Evolutionary conservation across 1,140 invertebrate genomes (phyloP).

Genomic region (Muscidifurax raptorellus): DNA sequence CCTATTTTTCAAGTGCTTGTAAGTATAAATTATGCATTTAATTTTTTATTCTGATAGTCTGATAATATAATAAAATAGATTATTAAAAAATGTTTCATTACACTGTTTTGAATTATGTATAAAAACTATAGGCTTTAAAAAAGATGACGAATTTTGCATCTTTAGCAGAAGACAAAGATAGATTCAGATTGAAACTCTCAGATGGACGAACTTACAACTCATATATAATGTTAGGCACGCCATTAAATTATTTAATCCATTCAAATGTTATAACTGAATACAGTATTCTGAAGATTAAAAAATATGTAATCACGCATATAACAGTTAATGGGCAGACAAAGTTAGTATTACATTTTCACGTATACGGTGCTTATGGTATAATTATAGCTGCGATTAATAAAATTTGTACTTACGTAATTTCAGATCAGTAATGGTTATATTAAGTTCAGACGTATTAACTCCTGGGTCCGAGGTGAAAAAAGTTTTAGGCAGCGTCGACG

Average conservation of each 20-base stretch:
- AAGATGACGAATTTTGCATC: background rate
- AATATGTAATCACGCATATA: background rate
- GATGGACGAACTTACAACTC: constrained; percentile 4
- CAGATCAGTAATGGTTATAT: background rate
- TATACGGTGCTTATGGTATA: background rate
- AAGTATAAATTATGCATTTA: background rate
- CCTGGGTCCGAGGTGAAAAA: background rate
- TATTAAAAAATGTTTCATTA: background rate
- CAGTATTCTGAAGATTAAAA: background rate
- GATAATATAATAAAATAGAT: background rate
- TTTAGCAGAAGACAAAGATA: background rate
- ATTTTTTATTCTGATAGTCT: too few species aligned
- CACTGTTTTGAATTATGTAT: too few species aligned
- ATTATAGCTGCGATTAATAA: background rate
- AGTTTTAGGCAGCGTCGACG: background rate
- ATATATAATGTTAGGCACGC: background rate
- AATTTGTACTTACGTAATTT: background rate
- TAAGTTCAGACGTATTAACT: background rate
- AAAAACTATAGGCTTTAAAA: background rate
- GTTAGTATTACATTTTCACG: background rate
- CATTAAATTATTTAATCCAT: background rate
- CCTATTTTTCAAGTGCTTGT: background rate
- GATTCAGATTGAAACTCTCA: background rate
- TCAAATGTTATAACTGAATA: background rate
- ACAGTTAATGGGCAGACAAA: background rate